A percentile compares a stretch with the other conserved stretches of the same genome.
phyloP scores from a whole-genome alignment of 2,113 vertebrate species.

The Ctenodactylus gundi region DNA sequence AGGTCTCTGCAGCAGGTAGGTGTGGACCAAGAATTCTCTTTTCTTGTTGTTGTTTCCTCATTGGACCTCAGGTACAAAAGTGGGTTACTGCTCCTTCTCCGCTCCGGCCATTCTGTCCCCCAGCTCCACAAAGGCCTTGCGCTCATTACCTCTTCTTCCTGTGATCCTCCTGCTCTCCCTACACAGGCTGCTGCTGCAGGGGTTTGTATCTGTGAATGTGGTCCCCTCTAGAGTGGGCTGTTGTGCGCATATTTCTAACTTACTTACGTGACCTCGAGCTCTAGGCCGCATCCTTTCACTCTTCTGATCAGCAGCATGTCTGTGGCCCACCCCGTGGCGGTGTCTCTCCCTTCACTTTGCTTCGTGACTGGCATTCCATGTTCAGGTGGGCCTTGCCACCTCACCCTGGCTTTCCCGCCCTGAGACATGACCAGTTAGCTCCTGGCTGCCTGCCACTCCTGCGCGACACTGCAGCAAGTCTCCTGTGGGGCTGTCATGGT shows the following conservation, averaged over 20 bases:
- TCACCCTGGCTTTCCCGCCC: background rate
- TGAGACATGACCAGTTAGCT: background rate
- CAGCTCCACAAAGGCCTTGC: background rate
- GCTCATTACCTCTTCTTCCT: rapidly evolving
- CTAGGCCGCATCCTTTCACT: rapidly evolving
- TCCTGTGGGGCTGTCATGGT: rapidly evolving
- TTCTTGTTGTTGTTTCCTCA: background rate
- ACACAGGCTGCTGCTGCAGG: rapidly evolving
- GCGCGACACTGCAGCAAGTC: rapidly evolving
- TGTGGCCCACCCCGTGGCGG: background rate
- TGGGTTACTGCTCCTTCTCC: rapidly evolving
- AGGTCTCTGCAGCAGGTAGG: background rate
- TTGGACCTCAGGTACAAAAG: background rate
- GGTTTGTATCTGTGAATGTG: background rate
- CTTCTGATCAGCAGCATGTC: background rate
- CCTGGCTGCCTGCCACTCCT: background rate
- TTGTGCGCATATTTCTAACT: background rate
- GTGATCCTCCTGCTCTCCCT: background rate
- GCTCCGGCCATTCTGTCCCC: rapidly evolving
- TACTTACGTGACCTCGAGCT: rapidly evolving
- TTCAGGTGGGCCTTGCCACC: background rate
- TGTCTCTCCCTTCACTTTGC: rapidly evolving
- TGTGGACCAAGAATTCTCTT: background rate
- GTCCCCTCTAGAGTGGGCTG: background rate
- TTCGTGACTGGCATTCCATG: background rate